Evolutionary conservation across 2,113 vertebrate genomes (phyloP), one percentile per base, ranked within the genome.

Genomic region (Neogobius melanostomus): DNA sequence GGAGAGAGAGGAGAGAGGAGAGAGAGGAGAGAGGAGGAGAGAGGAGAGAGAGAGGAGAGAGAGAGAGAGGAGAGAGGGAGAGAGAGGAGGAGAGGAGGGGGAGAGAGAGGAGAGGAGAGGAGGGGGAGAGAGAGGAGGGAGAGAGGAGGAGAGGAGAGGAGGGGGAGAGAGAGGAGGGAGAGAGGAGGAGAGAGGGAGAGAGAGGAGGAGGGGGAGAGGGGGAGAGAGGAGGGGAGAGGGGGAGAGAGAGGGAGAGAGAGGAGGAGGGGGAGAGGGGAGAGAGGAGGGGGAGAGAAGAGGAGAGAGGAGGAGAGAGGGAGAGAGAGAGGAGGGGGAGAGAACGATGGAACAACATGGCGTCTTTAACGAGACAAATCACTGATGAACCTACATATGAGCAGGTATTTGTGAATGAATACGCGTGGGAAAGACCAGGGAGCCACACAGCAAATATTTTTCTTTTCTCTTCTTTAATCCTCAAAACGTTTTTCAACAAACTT

Each of bases 141-240:
- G 15, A 17, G 43, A 46, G 9, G 60, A 56, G 21, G 60, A 51
- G 16, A 70, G 45, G 7, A 5, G 11, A 7, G 6, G 5, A n/a
- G n/a, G n/a, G n/a, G 3, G 28, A 7, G 12, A 12, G 0, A 1
- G 9, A 1, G 36, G 17, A n/a, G n/a, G n/a, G 14, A 7, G n/a
- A 17, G 10, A 28, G 9, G 21, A 17, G 11, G 10, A 1, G 8
- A 11, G 10, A 11, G 15, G 8, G 4, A 28, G 17, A 10, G 8
- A 8, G 51, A 69, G 78, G 11, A 83, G n/a, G 79, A 54, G 16
- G 64, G 73, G 87, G 28, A 87, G 74, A 51, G 16, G 3, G 11
- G 10, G 10, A 10, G 4, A 11, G n/a, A 6, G 5, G 0, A 0
- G 14, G 15, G 12, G 11, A 6, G 51, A 16, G 15, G 16, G 28